Base-by-base conservation (phyloP, 2,113 vertebrate species). In the Pardalotus punctatus region DNA sequence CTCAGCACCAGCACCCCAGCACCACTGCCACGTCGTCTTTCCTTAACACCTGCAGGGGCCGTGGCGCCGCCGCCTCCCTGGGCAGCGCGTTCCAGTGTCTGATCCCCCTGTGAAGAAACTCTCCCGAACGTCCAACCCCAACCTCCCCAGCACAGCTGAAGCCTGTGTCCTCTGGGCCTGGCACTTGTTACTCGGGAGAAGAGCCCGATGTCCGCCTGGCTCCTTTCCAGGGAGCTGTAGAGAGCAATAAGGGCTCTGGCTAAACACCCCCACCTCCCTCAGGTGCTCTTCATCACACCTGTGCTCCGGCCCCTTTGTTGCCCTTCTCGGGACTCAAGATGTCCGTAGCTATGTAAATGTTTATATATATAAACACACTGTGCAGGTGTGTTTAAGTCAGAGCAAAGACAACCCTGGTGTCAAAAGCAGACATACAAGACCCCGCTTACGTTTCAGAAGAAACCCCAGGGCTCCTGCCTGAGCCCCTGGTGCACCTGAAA, bases 391-490 rank as follows among this genome's bases (percentile, higher is more conserved):
- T 19, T 50, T 31, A 18, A 21, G 38, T 20, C 5, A 5, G 23
- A 51, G 33, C 43, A 45, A 56, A 74, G 28, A 38, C 40, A 62
- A 43, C 27, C 14, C 12, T 9, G 8, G 27, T 56, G n/a, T 18
- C 20, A 29, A 4, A 36, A 42, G 7, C n/a, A 36, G 45, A 3
- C 53, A 3, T 14, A 10, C 5, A 7, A 28, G 31, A 43, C 14
- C 40, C 53, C 6, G 19, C 20, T 66, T 19, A 22, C 35, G 11
- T 31, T 15, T 33, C 13, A 2, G 1, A 22, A 21, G 47, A 35
- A 56, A n/a, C 1, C 7, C 1, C 4, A 2, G 31, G 6, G 50
- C 8, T 77, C 20, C n/a, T 28, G 3, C 29, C 28, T 2, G 4
- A 38, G 28, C 10, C 35, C 47, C 53, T 2, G 12, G 3, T 2